phyloP scores from a whole-genome alignment of 92 coral and sea anemone genomes.

The Scolanthus callimorphus region DNA sequence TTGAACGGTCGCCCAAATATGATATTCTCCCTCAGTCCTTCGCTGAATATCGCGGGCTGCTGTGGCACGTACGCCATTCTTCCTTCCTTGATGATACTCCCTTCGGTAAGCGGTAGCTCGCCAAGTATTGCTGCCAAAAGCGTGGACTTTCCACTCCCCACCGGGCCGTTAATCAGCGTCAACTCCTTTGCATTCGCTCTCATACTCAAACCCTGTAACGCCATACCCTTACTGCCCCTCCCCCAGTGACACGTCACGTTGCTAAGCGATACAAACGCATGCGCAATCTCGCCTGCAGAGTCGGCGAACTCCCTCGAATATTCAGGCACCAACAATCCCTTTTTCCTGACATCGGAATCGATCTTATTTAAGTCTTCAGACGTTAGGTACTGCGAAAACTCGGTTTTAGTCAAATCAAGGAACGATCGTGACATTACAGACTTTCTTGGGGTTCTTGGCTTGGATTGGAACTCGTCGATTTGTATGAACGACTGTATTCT shows the following conservation, averaged over 20 bases:
- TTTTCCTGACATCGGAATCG: conserved; percentile 31
- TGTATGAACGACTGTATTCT: conserved; percentile 69
- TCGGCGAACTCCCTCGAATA: conserved; percentile 24
- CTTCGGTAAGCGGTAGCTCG: conserved; percentile 74
- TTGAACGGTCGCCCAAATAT: conserved; percentile 68
- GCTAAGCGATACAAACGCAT: conserved; percentile 40
- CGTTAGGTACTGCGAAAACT: conserved; percentile 57
- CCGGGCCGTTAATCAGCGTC: conserved; percentile 76
- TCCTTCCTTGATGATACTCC: conserved; percentile 59
- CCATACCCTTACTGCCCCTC: conserved; percentile 51
- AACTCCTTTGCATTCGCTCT: conserved; percentile 63
- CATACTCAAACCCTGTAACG: conserved; percentile 46
- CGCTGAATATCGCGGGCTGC: conserved; percentile 61
- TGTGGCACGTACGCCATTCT: conserved; percentile 80
- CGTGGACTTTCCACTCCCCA: conserved; percentile 82
- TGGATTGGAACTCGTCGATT: conserved; percentile 53
- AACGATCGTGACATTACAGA: conserved; percentile 64
- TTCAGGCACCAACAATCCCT: conserved; percentile 12
- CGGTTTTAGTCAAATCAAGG: conserved; percentile 69
- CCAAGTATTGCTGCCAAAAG: conserved; percentile 71
- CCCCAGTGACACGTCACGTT: conserved; percentile 77
- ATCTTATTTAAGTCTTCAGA: conserved; percentile 63
- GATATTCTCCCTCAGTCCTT: conserved; percentile 61
- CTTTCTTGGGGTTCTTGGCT: conserved; percentile 30
- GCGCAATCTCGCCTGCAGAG: not conserved